Conservation (phyloP, 2,797 vertebrate species). For the Bryconaethiops microstoma region DNA sequence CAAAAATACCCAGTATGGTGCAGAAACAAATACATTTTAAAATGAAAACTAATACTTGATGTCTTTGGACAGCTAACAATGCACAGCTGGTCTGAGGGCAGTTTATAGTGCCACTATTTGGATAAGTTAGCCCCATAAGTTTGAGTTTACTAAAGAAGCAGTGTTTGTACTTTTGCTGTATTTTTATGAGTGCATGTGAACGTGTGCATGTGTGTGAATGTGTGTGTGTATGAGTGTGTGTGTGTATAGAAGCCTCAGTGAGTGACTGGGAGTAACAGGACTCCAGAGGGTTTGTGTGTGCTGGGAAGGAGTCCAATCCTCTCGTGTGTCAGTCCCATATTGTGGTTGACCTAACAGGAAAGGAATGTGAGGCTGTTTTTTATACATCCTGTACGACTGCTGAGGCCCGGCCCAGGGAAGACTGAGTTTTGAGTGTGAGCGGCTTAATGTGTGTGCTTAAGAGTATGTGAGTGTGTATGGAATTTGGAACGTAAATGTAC, state of each 20-base stretch:
- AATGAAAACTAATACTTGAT: not conserved
- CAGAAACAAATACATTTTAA: not conserved
- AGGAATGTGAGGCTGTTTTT: constrained; percentile 78
- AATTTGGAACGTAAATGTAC: constrained; percentile 40
- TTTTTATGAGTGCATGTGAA: not conserved
- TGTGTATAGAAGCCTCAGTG: constrained; percentile 43
- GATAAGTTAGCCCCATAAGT: not conserved
- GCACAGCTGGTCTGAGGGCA: not conserved
- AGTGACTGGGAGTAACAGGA: constrained; percentile 57
- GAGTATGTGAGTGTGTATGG: constrained; percentile 38
- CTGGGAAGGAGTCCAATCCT: constrained; percentile 61
- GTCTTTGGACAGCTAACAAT: not conserved
- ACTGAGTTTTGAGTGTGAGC: constrained; percentile 57
- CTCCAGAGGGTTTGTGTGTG: constrained; percentile 66
- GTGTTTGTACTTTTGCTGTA: constrained; percentile 10
- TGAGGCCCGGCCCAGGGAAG: constrained; percentile 69
- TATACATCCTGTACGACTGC: constrained; percentile 75
- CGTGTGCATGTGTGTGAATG: constrained; percentile 6
- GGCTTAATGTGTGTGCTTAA: constrained; percentile 41
- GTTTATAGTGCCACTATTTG: not conserved
- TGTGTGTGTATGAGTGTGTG: not conserved
- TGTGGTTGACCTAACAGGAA: constrained; percentile 81
- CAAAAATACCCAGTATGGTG: constrained; percentile 2
- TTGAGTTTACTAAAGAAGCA: constrained; percentile 31
- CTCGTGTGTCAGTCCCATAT: constrained; percentile 70